Base-by-base conservation (phyloP, 2,113 vertebrate species). In the Sinocyclocheilus anophthalmus region DNA sequence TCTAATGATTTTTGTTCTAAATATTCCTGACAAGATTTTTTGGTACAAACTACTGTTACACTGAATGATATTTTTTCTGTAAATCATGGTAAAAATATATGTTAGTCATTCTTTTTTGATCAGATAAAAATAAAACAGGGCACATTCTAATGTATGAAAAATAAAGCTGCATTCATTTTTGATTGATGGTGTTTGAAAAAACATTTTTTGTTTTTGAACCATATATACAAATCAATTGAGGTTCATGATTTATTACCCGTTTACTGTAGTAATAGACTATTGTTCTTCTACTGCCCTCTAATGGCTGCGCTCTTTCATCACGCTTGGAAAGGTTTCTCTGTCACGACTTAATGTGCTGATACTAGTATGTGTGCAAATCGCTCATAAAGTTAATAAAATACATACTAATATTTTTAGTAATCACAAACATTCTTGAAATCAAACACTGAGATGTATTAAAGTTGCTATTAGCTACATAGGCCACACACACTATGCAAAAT, bases 221-320 rank as follows among this genome's bases (percentile, higher is more conserved):
- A 1, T 48, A 24, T 26, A 5, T 24, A 63, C n/a, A 63, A 63
- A 63, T 63, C n/a, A 12, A 5, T 12, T 63, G 16, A 10, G 53
- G 33, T 57, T 3, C 42, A 33, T 55, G 30, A 6, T 79, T 3
- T 63, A 33, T 48, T 20, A 12, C 13, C 24, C 3, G 0, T 85
- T 39, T 12, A 57, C 45, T 77, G 72, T 59, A 13, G 50, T 42
- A 22, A 42, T 22, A 5, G 61, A 76, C 18, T 11, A 24, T 72
- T 83, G 37, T 67, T 84, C 53, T 77, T 33, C 57, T 84, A 72
- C 45, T 37, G 78, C 84, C 82, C 65, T 70, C 90, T 88, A 73
- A 30, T 87, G 88, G 55, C 11, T 37, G 0, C 5, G 69, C n/a
- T 73, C 30, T 53, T 69, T 82, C 11, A 69, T 37, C 81, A 67